These are phyloP conservation scores for Tragopan temminckii DNA, from an alignment of 2,797 vertebrate genomes.

Conservation along the genomic window DNA sequence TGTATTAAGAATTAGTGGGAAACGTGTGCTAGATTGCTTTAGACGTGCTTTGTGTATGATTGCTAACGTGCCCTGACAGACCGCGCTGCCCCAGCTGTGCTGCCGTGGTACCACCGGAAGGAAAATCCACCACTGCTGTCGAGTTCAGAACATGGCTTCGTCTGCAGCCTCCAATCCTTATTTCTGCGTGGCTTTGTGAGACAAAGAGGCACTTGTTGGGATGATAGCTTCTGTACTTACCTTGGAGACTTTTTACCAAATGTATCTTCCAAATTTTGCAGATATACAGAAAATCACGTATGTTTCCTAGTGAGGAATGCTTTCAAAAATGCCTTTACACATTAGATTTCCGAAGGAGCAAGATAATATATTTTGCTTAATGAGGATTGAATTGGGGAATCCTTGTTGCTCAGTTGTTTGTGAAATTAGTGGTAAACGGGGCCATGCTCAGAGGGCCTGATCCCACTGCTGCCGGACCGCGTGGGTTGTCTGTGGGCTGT, in stretches of 20 bases:
- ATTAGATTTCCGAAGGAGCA: background rate
- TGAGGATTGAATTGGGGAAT: background rate
- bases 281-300: background rate
- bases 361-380: background rate
- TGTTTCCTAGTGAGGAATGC: background rate
- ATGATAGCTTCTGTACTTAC: background rate
- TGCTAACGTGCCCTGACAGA: slow-evolving; percentile 29
- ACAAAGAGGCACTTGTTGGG: background rate
- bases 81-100: background rate
- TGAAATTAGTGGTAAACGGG: background rate
- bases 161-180: background rate
- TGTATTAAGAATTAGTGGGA: slow-evolving; percentile 13
- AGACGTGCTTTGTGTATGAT: background rate
- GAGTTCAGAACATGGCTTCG: background rate
- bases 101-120: background rate
- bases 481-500: background rate
- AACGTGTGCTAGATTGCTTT: background rate
- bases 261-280: background rate
- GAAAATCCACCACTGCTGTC: background rate
- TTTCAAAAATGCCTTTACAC: background rate
- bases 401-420: background rate
- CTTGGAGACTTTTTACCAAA: background rate
- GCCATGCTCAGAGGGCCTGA: background rate
- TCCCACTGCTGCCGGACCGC: background rate
- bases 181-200: background rate